These are phyloP conservation scores for Brachionus rubens DNA, from an alignment of 1,140 invertebrate species.

Conservation along the genomic window DNA sequence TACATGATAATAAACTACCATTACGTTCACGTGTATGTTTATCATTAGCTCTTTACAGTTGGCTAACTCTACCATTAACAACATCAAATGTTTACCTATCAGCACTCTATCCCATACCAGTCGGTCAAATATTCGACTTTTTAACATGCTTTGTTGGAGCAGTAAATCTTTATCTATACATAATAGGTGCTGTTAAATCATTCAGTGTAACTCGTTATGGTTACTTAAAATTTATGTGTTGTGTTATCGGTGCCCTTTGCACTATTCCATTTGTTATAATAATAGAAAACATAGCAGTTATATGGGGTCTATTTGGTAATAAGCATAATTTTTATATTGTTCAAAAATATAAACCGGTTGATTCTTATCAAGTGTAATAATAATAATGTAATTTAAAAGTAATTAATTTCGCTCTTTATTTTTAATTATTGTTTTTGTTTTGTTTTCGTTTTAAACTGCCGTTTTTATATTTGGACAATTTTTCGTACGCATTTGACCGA, in stretches of 20 bases:
- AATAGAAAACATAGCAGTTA: conserved; percentile 86
- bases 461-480: too few relatives aligned
- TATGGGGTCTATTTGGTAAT: conserved; percentile 84
- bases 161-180: conserved; percentile 90
- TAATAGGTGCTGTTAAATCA: conserved; percentile 90
- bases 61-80: conserved; percentile 87
- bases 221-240: conserved; percentile 72
- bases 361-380: background rate
- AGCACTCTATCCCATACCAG: conserved; percentile 78
- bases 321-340: conserved; percentile 94
- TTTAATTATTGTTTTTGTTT: background rate
- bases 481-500: too few relatives aligned
- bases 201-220: conserved; percentile 84
- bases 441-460: too few relatives aligned
- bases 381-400: background rate
- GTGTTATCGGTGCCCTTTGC: conserved; percentile 76
- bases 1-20: conserved; percentile 82
- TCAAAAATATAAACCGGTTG: conserved; percentile 66
- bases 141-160: conserved; percentile 81
- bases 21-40: conserved; percentile 76
- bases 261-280: conserved; percentile 86
- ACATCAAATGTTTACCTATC: conserved; percentile 82
- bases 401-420: background rate
- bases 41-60: conserved; percentile 84
- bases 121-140: conserved; percentile 71